phyloP scores from a whole-genome alignment of 2,888 invertebrate genomes.

The Drosophila putrida region DNA sequence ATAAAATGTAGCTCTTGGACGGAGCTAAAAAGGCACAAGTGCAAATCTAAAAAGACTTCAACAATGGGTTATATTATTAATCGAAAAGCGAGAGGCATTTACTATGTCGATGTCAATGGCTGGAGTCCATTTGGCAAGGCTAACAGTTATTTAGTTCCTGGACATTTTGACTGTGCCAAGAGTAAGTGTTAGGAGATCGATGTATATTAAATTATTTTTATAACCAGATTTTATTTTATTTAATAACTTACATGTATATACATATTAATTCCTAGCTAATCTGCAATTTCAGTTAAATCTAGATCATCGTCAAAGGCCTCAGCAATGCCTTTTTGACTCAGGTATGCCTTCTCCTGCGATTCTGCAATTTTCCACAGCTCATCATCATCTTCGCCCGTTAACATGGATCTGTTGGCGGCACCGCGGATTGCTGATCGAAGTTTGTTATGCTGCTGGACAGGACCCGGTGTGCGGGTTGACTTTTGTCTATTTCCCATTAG shows the following conservation, averaged over 20 bases:
- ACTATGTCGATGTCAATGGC: constrained; percentile 76
- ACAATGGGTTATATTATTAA: constrained; percentile 79
- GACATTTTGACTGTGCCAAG: constrained; percentile 20
- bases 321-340: constrained; percentile 74
- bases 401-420: constrained; percentile 62
- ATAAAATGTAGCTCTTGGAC: constrained; percentile 73
- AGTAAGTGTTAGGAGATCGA: constrained; percentile 3
- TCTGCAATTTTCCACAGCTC: constrained; percentile 84
- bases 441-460: constrained; percentile 52
- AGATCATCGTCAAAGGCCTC: constrained; percentile 83
- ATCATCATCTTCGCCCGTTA: constrained; percentile 83
- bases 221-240: background rate
- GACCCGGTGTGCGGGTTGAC: constrained; percentile 37
- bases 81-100: constrained; percentile 75
- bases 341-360: constrained; percentile 77
- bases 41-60: constrained; percentile 41
- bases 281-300: constrained; percentile 81
- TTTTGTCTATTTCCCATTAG: constrained; percentile 84
- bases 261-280: constrained; percentile 30
- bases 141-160: background rate
- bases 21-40: constrained; percentile 62
- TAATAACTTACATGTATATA: constrained; percentile 2
- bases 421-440: constrained; percentile 57
- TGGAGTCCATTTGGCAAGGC: constrained; percentile 75
- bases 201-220: background rate